A percentile compares a stretch with the other conserved stretches of the same genome.
phyloP scores from a whole-genome alignment of 2,113 vertebrate genomes.

The Bostrychus sinensis region DNA sequence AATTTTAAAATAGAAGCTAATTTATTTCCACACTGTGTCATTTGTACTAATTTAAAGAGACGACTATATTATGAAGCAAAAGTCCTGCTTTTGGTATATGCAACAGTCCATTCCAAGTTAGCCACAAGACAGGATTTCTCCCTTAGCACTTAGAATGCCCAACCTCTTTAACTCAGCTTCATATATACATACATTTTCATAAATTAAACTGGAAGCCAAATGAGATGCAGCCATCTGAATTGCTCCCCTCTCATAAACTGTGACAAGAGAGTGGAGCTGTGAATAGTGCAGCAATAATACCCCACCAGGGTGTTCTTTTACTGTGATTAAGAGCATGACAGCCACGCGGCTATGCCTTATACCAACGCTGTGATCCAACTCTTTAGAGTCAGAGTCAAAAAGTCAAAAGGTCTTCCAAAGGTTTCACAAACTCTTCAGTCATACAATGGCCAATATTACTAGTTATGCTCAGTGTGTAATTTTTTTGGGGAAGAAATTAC shows the following conservation, averaged over 20 bases:
- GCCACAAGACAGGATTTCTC: conserved; percentile 62
- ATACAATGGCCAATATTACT: too few relatives aligned
- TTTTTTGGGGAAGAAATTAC: too few relatives aligned
- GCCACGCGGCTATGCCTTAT: conserved; percentile 43
- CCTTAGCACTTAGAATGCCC: conserved; percentile 48
- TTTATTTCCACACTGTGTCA: conserved; percentile 10
- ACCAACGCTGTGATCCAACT: conserved; percentile 18
- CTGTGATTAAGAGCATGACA: conserved; percentile 60
- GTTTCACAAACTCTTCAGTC: conserved; percentile 33
- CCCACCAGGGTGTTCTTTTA: conserved; percentile 60
- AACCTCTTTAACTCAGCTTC: conserved; percentile 53
- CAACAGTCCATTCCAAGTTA: conserved; percentile 22
- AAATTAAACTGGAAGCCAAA: conserved; percentile 67
- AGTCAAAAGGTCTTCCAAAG: conserved; percentile 45
- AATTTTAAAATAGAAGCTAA: conserved; percentile 5
- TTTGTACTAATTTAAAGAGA: conserved; percentile 5
- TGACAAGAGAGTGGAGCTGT: conserved; percentile 54
- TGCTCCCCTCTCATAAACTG: conserved; percentile 56
- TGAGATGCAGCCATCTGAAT: conserved; percentile 56
- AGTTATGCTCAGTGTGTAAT: too few relatives aligned
- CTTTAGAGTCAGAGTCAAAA: conserved; percentile 39
- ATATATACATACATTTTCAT: conserved; percentile 70
- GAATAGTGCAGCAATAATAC: conserved; percentile 63
- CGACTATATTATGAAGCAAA: not conserved
- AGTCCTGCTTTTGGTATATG: not conserved